These are phyloP conservation scores for Platysteira castanea DNA, from an alignment of 2,113 vertebrate genomes.

Conservation along the genomic window DNA sequence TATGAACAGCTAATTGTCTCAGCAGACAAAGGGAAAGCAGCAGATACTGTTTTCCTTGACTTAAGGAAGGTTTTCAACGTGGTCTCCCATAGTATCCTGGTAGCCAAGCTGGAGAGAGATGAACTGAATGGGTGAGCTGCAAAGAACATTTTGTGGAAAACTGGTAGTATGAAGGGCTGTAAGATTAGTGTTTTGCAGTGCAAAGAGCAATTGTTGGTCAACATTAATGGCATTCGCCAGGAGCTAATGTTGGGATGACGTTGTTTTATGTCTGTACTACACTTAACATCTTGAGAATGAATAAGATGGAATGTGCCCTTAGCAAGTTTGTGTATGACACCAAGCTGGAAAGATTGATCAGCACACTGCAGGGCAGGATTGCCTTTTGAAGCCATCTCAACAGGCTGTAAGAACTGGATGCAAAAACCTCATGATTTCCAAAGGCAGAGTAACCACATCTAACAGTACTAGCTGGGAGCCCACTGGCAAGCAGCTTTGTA, in stretches of 20 bases:
- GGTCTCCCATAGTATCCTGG: background rate
- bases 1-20: background rate
- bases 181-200: background rate
- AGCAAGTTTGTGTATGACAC: background rate
- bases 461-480: background rate
- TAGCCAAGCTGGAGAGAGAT: background rate
- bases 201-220: background rate
- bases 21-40: background rate
- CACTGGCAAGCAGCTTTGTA: background rate
- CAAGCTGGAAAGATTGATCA: background rate
- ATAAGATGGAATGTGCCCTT: background rate
- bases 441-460: background rate
- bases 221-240: background rate
- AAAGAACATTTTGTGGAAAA: background rate
- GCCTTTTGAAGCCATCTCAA: background rate
- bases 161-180: background rate
- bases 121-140: background rate
- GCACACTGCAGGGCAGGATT: background rate
- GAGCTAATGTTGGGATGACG: background rate
- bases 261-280: background rate
- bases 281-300: background rate
- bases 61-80: background rate
- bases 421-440: background rate
- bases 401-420: background rate
- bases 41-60: background rate